phyloP scores from a whole-genome alignment of 2,888 invertebrate genomes.

The Eristalis tenax region DNA sequence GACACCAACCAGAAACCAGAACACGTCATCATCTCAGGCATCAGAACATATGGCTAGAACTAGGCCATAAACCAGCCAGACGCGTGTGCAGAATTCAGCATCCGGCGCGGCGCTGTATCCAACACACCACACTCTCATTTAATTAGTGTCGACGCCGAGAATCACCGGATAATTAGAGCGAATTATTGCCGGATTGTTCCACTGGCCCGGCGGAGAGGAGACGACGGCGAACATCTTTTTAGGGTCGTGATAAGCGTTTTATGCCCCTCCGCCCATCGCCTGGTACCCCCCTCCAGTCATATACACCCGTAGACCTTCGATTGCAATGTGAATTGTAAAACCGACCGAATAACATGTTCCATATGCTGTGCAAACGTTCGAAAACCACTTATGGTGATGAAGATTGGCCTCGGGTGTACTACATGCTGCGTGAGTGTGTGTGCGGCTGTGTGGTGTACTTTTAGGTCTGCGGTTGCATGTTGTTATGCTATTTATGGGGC shows the following conservation, averaged over 20 bases:
- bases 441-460: constrained; percentile 8
- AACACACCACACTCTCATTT: constrained; percentile 16
- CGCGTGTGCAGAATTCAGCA: neutral
- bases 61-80: constrained; percentile 39
- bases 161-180: constrained; percentile 59
- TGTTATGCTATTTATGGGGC: constrained; percentile 66
- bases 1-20: constrained; percentile 21
- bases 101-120: neutral
- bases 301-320: constrained; percentile 15
- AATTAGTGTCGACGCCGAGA: constrained; percentile 35
- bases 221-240: constrained; percentile 6
- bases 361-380: constrained; percentile 34
- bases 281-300: neutral
- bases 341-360: constrained; percentile 36
- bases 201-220: neutral
- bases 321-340: constrained; percentile 53
- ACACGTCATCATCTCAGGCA: constrained; percentile 26
- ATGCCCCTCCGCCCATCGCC: constrained; percentile 1
- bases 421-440: neutral
- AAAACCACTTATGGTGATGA: constrained; percentile 65
- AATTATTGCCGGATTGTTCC: constrained; percentile 38
- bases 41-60: constrained; percentile 38
- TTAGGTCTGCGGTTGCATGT: constrained; percentile 65
- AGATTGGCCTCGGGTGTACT: constrained; percentile 64
- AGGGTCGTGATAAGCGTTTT: constrained; percentile 59